Evolutionary conservation across 2,113 vertebrate species (phyloP).

Genomic region (Tamias sibiricus): DNA sequence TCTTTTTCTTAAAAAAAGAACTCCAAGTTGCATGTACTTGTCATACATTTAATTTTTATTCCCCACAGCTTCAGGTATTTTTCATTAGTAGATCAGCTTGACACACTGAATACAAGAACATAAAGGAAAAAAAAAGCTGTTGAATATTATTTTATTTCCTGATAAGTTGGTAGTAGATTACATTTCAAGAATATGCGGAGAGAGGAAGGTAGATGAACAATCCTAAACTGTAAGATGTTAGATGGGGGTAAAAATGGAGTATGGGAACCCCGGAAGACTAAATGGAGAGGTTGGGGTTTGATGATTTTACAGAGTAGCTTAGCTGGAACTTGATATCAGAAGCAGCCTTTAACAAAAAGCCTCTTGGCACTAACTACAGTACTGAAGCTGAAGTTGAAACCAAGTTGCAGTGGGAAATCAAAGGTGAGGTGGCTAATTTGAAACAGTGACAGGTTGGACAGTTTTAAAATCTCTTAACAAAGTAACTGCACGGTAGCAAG

Average conservation of each 20-base stretch:
- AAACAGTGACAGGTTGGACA: slow-evolving; percentile 82
- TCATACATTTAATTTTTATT: slow-evolving; percentile 48
- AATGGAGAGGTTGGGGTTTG: slow-evolving; percentile 79
- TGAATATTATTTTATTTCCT: slow-evolving; percentile 39
- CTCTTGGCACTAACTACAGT: slow-evolving; percentile 74
- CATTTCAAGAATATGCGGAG: slow-evolving; percentile 65
- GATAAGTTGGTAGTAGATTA: slow-evolving; percentile 75
- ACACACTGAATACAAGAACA: slow-evolving; percentile 35
- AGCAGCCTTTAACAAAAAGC: slow-evolving; percentile 86
- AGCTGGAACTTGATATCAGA: slow-evolving; percentile 85
- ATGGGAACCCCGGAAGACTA: slow-evolving; percentile 64
- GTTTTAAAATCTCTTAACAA: slow-evolving; percentile 75
- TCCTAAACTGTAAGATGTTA: slow-evolving; percentile 44
- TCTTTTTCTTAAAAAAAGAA: slow-evolving; percentile 62
- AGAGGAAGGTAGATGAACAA: slow-evolving; percentile 65
- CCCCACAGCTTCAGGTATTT: slow-evolving; percentile 48
- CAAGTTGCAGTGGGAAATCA: slow-evolving; percentile 88
- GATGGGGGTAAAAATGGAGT: not conserved
- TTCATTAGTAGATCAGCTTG: slow-evolving; percentile 53
- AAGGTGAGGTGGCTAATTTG: slow-evolving; percentile 84
- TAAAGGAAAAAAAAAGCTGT: not conserved
- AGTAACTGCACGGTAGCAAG: slow-evolving; percentile 93
- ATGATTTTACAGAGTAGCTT: slow-evolving; percentile 79
- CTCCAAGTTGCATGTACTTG: slow-evolving; percentile 77
- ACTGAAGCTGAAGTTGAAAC: slow-evolving; percentile 71